Percentiles rank a stretch among this genome's conserved stretches.
phyloP scores from a whole-genome alignment of 2,888 invertebrate genomes.

The Allacma fusca region DNA sequence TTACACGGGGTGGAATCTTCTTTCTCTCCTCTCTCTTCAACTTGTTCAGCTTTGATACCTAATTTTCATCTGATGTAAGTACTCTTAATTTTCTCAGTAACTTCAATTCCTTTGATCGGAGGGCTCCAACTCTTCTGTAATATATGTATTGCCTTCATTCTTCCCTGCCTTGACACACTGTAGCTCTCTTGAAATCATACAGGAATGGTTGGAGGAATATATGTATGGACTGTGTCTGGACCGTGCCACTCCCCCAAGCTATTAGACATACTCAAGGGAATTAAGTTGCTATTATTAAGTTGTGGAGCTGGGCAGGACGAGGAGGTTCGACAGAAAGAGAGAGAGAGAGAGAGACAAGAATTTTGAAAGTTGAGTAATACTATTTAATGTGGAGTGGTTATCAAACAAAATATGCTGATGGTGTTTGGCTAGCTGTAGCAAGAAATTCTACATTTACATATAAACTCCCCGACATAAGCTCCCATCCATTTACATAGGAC shows the following conservation, averaged over 20 bases:
- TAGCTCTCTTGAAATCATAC: neutral
- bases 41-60: constrained; percentile 10
- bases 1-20: neutral
- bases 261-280: neutral
- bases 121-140: neutral
- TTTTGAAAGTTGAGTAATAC: neutral
- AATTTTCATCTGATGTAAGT: constrained; percentile 6
- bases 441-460: too few relatives aligned
- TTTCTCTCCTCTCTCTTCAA: neutral
- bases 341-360: neutral
- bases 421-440: neutral
- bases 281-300: constrained; percentile 1
- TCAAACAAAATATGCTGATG: neutral
- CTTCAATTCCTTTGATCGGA: neutral
- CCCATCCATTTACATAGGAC: too few relatives aligned
- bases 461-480: too few relatives aligned
- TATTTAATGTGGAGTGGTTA: constrained; percentile 2
- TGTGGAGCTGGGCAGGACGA: neutral
- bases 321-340: too few relatives aligned
- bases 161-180: neutral
- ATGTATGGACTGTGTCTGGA: neutral
- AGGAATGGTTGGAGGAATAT: neutral
- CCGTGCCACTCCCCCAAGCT: too few relatives aligned
- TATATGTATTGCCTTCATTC: neutral
- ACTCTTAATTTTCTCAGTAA: neutral